A percentile compares a stretch with the other conserved stretches of the same genome.
phyloP scores from a whole-genome alignment of 2,113 vertebrate species.

The Xenus cinereus region DNA sequence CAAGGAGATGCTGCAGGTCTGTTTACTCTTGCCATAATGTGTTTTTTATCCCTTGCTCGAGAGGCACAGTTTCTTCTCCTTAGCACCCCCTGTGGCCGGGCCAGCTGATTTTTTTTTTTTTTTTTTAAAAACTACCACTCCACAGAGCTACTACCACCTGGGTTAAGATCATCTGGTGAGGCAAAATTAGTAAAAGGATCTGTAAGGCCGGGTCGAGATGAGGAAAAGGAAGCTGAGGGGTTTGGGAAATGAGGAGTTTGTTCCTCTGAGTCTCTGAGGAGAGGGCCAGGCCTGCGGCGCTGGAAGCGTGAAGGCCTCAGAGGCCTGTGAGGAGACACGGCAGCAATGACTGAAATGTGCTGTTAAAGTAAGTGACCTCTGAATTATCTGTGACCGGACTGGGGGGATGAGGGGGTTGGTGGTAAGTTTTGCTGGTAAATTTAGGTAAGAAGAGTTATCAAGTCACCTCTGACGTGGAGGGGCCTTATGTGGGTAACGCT shows the following conservation, averaged over 20 bases:
- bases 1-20: not conserved
- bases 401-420: not conserved
- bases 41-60: not conserved
- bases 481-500: accelerated
- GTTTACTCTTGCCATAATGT: not conserved
- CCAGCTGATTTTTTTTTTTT: not conserved
- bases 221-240: not conserved
- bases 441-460: not conserved
- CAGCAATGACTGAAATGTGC: not conserved
- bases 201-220: not conserved
- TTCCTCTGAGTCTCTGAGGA: not conserved
- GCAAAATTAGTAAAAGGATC: not conserved
- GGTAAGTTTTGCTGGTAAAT: not conserved
- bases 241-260: not conserved
- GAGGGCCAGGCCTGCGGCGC: not conserved
- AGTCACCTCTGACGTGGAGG: not conserved
- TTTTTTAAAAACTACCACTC: not conserved
- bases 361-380: not conserved
- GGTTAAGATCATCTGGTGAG: not conserved
- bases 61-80: not conserved
- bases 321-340: not conserved
- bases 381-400: not conserved
- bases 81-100: too few species aligned
- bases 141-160: not conserved
- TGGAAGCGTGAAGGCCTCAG: not conserved